Base-by-base conservation (phyloP, 2,797 vertebrate genomes). In the Cynodonichthys magdalenae region DNA sequence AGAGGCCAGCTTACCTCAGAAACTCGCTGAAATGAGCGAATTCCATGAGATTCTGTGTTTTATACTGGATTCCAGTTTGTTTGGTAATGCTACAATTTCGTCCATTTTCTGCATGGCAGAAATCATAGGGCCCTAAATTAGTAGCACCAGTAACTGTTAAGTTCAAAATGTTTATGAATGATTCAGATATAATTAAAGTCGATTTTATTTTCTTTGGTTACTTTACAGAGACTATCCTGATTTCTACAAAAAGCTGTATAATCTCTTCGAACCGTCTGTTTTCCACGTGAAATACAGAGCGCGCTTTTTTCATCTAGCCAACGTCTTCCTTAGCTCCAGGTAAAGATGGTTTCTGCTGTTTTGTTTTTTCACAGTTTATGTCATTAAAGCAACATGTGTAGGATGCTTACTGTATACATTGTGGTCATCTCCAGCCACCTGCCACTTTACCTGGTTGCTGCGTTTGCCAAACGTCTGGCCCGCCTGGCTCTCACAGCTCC, bases 221-320 rank as follows among this genome's bases (percentile, higher is more conserved):
- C n/a, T n/a, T 3, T 63, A 6, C 81, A 99, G 98, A 74, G 96
- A 99, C 70, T 99, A 99, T 59, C 97, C 97, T 0, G 95, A 97
- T 72, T 99, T 99, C 78, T 99, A 99, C 84, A 94, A 89, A 66
- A 99, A 99, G 69, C 82, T 99, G 46, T 99, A 99, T 63, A 94
- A 87, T 62, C 94, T 99, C 5, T 87, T 99, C 24, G 95, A 98
- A n/a, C 94, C 96, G 0, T 95, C 96, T 0, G 41, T 99, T 59
- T 97, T 97, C 74, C 96, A 99, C 0, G 95, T 95, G 47, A 99
- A 96, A 83, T 99, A 97, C 89, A 92, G 93, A 58, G 96, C 96
- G 0, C 95, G 96, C 2, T 99, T 99, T 69, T 99, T 99, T 84
- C 95, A 97, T 67, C 79, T 99, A 19, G 86, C 90, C 0, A 93